These are phyloP conservation scores for Macquaria australasica DNA, from an alignment of 2,113 vertebrate species.

Conservation along the genomic window DNA sequence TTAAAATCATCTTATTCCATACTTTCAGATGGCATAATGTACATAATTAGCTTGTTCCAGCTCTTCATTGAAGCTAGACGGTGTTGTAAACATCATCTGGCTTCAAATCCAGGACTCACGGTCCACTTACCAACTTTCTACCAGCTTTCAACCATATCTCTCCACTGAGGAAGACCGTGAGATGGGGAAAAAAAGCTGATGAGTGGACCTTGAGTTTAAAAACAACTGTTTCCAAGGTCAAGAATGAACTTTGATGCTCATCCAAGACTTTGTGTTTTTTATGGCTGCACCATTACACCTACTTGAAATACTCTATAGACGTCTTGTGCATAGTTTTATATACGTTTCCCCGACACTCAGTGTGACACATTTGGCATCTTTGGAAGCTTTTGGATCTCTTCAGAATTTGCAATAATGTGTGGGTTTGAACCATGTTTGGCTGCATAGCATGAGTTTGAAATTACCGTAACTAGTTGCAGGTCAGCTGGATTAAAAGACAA, in stretches of 20 bases:
- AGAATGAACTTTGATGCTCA: too few species aligned
- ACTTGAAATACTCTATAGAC: too few species aligned
- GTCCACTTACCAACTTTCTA: background rate
- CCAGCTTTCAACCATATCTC: background rate
- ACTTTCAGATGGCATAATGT: background rate
- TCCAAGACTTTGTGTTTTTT: too few species aligned
- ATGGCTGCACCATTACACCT: too few species aligned
- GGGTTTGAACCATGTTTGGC: background rate
- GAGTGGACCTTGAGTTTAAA: background rate
- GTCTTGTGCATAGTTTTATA: too few species aligned
- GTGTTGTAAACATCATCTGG: background rate
- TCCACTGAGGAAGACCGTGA: background rate
- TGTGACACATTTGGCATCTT: background rate
- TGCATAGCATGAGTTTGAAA: background rate
- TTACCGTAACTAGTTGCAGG: background rate
- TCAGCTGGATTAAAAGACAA: slow-evolving; percentile 6
- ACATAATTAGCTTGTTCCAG: background rate
- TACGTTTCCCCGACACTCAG: background rate
- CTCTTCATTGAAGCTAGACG: background rate
- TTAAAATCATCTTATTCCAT: background rate
- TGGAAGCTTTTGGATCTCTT: background rate
- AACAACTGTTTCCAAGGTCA: too few species aligned
- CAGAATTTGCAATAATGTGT: background rate
- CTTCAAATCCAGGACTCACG: background rate
- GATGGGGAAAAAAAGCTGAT: background rate